Conservation (phyloP, 2,113 vertebrate species). For the Brachypteracias leptosomus region DNA sequence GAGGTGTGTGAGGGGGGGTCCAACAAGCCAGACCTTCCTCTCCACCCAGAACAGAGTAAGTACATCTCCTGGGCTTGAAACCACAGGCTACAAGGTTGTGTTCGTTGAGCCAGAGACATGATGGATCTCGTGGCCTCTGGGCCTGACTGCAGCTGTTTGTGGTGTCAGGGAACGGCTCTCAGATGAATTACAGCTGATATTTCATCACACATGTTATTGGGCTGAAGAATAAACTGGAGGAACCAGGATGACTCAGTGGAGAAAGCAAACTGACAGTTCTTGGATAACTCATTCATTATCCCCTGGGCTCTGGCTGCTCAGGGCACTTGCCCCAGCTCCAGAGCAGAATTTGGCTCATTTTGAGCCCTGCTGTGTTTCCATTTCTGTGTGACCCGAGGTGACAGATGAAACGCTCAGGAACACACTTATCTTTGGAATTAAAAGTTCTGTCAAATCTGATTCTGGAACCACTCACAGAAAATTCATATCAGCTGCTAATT, state of each 20-base stretch:
- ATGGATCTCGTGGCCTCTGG: background rate
- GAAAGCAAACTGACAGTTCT: constrained; percentile 23
- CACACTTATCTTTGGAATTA: background rate
- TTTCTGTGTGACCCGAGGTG: background rate
- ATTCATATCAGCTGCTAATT: background rate
- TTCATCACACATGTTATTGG: background rate
- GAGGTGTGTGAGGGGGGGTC: background rate
- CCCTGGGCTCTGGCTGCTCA: background rate
- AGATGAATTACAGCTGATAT: background rate
- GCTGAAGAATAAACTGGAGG: background rate
- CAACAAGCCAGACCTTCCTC: background rate
- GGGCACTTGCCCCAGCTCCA: background rate
- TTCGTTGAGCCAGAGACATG: background rate
- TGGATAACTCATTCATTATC: constrained; percentile 20
- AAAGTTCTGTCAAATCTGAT: constrained; percentile 2
- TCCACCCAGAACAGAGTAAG: background rate
- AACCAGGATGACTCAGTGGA: background rate
- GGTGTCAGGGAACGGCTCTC: background rate
- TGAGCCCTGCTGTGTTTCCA: background rate
- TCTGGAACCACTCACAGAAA: background rate
- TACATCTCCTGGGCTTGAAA: background rate
- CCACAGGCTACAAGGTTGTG: background rate
- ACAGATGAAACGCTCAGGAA: background rate
- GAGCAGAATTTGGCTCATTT: background rate
- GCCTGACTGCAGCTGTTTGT: background rate